phyloP scores from a whole-genome alignment of 1,140 invertebrate species.

The Habropoda laboriosa region DNA sequence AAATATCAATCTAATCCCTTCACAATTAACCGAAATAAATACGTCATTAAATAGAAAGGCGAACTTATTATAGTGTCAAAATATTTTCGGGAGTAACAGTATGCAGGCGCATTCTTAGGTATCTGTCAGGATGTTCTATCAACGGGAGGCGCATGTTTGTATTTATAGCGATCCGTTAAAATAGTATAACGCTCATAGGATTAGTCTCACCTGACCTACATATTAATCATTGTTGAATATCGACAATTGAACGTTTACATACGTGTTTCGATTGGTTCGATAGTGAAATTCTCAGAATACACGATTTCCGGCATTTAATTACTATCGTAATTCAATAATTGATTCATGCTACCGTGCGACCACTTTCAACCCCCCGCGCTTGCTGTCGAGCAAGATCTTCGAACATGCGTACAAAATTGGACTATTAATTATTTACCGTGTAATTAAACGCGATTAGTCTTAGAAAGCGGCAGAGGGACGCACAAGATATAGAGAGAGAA shows the following conservation, averaged over 20 bases:
- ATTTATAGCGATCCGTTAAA: conserved; percentile 27
- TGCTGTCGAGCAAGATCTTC: too few species aligned
- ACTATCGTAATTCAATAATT: conserved; percentile 14
- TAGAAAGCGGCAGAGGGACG: not conserved
- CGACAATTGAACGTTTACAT: too few species aligned
- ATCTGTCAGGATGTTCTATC: not conserved
- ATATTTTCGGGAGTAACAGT: too few species aligned
- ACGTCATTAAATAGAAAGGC: too few species aligned
- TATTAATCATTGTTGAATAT: not conserved
- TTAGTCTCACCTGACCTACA: conserved; percentile 24
- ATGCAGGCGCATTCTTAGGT: too few species aligned
- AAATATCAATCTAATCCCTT: too few species aligned
- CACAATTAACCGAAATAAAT: too few species aligned
- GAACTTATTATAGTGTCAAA: too few species aligned
- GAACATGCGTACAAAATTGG: not conserved
- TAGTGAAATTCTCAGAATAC: conserved; percentile 22
- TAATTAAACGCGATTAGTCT: conserved; percentile 11
- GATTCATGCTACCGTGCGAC: too few species aligned
- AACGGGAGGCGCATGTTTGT: not conserved
- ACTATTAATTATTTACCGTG: conserved; percentile 11
- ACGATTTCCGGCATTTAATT: conserved; percentile 35
- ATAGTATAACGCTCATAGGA: conserved; percentile 8
- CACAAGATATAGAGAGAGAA: not conserved
- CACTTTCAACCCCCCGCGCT: not conserved
- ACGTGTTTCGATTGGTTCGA: conserved; percentile 32